A percentile compares a stretch with the other conserved stretches of the same genome.
phyloP scores from a whole-genome alignment of 2,797 vertebrate species.

The Pangasius sanitwongsei region DNA sequence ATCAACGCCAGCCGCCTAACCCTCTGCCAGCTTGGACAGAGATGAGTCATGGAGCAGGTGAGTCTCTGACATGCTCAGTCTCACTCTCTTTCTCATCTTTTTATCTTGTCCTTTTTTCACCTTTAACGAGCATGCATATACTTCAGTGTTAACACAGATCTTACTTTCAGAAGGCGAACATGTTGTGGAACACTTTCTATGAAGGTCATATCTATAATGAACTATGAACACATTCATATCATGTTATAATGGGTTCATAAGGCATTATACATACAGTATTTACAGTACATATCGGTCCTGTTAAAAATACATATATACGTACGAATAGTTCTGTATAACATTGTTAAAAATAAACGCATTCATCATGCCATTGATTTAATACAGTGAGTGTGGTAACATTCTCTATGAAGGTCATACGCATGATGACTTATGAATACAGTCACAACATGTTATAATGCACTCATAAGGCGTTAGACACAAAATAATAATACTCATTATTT shows the following conservation, averaged over 20 bases:
- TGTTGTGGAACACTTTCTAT: background rate
- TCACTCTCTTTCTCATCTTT: background rate
- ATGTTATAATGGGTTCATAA: background rate
- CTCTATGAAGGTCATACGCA: background rate
- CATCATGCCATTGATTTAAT: background rate
- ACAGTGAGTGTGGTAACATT: background rate
- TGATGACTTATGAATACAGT: background rate
- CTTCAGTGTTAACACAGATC: background rate
- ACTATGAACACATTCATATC: background rate
- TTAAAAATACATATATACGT: background rate
- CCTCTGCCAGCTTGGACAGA: slow-evolving; percentile 54
- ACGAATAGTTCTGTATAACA: background rate
- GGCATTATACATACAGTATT: background rate
- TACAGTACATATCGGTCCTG: background rate
- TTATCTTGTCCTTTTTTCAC: slow-evolving; percentile 22
- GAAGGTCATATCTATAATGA: background rate
- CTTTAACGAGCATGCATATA: background rate
- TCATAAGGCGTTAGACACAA: background rate
- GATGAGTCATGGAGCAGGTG: slow-evolving; percentile 57
- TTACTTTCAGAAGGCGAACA: background rate
- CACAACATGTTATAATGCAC: background rate
- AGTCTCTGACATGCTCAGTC: slow-evolving; percentile 31
- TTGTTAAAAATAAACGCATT: background rate
- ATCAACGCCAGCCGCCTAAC: slow-evolving; percentile 48
- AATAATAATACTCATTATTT: background rate